Evolutionary conservation across 2,888 invertebrate species (phyloP).

Genomic region (Drosophila testacea): DNA sequence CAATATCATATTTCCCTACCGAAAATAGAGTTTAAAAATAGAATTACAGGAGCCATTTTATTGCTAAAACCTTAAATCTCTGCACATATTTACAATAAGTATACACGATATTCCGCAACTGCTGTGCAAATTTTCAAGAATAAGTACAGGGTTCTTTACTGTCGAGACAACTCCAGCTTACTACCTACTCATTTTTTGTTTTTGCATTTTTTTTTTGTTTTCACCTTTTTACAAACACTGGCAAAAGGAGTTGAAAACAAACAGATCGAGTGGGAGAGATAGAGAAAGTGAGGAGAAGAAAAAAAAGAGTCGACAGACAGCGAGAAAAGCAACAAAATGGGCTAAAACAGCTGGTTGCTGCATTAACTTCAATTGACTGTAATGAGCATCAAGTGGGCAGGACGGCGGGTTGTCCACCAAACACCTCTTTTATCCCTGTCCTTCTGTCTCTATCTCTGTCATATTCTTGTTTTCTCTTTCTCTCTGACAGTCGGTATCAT

Average conservation of each 20-base stretch:
- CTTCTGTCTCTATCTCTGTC: not conserved
- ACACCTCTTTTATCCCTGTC: not conserved
- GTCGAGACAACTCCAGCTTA: too few relatives aligned
- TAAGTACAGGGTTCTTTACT: too few relatives aligned
- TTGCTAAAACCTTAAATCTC: too few relatives aligned
- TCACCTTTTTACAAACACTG: conserved; percentile 15
- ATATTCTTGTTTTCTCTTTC: not conserved
- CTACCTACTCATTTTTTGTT: conserved; percentile 2
- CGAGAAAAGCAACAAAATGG: conserved; percentile 16
- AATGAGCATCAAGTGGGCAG: conserved; percentile 66
- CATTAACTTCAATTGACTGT: conserved; percentile 72
- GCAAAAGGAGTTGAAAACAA: conserved; percentile 13
- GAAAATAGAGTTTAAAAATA: too few relatives aligned
- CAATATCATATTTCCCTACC: too few relatives aligned
- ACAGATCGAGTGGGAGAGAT: not conserved
- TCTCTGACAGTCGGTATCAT: conserved; percentile 1
- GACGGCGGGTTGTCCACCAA: conserved; percentile 33
- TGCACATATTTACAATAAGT: too few relatives aligned
- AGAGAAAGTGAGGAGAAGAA: conserved; percentile 2
- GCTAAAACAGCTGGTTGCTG: conserved; percentile 59
- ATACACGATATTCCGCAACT: too few relatives aligned
- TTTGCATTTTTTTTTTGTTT: conserved; percentile 2
- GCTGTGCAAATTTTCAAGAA: too few relatives aligned
- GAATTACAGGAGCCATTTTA: too few relatives aligned
- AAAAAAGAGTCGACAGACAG: conserved; percentile 2